These are phyloP conservation scores for Suillia variegata DNA, from an alignment of 2,888 invertebrate genomes.

Conservation along the genomic window DNA sequence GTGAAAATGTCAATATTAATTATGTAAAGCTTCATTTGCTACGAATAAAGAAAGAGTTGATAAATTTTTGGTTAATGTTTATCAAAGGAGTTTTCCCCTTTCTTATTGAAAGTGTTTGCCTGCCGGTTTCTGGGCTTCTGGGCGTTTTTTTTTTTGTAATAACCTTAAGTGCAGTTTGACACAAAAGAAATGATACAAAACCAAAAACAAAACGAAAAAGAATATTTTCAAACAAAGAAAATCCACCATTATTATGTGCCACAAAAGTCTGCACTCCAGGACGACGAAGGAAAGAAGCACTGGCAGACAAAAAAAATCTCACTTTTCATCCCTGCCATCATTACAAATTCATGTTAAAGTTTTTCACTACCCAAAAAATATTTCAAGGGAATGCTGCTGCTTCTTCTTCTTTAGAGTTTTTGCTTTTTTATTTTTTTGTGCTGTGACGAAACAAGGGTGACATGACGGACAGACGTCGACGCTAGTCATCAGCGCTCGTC, in stretches of 20 bases:
- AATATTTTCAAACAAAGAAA: slow-evolving; percentile 53
- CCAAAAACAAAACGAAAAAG: too few species aligned
- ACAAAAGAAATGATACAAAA: too few species aligned
- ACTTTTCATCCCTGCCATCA: slow-evolving; percentile 44
- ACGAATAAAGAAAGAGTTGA: too few species aligned
- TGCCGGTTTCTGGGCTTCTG: too few species aligned
- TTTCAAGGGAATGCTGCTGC: neutral
- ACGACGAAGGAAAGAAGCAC: slow-evolving; percentile 5
- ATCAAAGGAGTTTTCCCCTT: too few species aligned
- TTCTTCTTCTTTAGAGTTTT: too few species aligned
- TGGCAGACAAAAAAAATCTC: slow-evolving; percentile 31
- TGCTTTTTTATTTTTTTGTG: slow-evolving; percentile 13
- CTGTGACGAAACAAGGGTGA: slow-evolving; percentile 42
- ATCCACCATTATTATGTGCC: slow-evolving; percentile 56
- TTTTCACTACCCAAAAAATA: slow-evolving; percentile 5
- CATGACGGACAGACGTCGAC: slow-evolving; percentile 55
- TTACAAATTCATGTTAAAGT: slow-evolving; percentile 15
- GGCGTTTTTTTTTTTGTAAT: slow-evolving; percentile 42
- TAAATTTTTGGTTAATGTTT: too few species aligned
- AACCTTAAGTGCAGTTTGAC: slow-evolving; percentile 48
- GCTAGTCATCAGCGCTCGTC: slow-evolving; percentile 53
- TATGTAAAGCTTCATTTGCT: too few species aligned
- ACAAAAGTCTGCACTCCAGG: slow-evolving; percentile 37
- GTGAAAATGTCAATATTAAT: too few species aligned
- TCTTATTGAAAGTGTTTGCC: too few species aligned